Percentiles rank a stretch among this genome's conserved stretches.
Conservation (phyloP, 2,113 vertebrate species). For the Nycticorax nycticorax region DNA sequence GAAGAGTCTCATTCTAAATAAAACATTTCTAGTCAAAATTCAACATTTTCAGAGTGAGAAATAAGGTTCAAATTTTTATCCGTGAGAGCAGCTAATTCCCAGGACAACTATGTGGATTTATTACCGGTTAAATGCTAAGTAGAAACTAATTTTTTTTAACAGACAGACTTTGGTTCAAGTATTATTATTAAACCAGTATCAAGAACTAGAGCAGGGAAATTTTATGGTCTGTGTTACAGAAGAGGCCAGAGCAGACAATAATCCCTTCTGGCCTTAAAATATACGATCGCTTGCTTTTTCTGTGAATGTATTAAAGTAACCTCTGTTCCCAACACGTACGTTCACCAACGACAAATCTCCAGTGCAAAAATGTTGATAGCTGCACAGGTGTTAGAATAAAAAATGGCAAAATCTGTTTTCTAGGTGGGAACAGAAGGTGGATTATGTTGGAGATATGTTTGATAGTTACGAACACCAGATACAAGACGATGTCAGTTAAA, state of each 20-base stretch:
- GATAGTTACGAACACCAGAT: slow-evolving; percentile 57
- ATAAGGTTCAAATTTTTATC: neutral
- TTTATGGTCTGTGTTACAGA: neutral
- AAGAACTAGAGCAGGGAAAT: neutral
- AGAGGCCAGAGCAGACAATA: neutral
- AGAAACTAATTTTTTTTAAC: neutral
- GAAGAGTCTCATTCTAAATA: neutral
- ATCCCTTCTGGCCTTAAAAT: neutral
- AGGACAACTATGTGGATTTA: neutral
- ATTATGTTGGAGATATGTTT: slow-evolving; percentile 37
- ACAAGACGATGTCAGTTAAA: slow-evolving; percentile 58
- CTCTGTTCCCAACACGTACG: neutral
- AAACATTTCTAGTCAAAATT: neutral
- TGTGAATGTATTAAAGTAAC: neutral
- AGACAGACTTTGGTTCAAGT: neutral
- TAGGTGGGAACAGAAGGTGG: slow-evolving; percentile 66
- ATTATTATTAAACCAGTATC: neutral
- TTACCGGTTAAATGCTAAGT: neutral
- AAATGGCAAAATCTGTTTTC: slow-evolving; percentile 59
- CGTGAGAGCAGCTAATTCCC: neutral
- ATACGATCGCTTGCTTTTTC: neutral
- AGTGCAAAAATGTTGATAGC: slow-evolving; percentile 24
- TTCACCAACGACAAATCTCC: slow-evolving; percentile 8
- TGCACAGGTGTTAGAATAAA: slow-evolving; percentile 52
- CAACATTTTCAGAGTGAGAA: neutral